A percentile compares a stretch with the other conserved stretches of the same genome.
Evolutionary conservation across 2,113 vertebrate genomes (phyloP).

Genomic region (Reinhardtius hippoglossoides): DNA sequence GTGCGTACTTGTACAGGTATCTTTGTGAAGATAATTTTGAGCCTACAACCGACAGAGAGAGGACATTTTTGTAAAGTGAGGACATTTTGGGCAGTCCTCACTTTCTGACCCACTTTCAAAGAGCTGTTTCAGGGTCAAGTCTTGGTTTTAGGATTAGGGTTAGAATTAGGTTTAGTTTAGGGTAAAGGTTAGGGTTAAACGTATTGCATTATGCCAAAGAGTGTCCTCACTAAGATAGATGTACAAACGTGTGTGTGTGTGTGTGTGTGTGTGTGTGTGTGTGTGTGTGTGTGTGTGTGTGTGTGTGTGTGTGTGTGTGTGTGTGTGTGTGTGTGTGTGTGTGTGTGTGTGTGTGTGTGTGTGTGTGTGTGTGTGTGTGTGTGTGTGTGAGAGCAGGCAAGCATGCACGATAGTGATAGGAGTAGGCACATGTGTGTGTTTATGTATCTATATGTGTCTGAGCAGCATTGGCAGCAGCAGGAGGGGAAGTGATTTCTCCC

Average conservation of each 20-base stretch:
- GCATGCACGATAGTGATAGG: constrained; percentile 16
- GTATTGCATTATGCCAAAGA: too few species aligned
- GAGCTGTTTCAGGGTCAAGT: too few species aligned
- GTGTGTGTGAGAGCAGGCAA: not conserved
- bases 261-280: not conserved
- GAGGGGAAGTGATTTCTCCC: not conserved
- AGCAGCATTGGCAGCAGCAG: constrained; percentile 43
- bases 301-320: not conserved
- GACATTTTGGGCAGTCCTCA: too few species aligned
- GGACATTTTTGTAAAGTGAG: too few species aligned
- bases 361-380: not conserved
- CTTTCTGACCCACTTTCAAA: too few species aligned
- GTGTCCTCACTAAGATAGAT: too few species aligned
- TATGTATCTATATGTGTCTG: constrained; percentile 19
- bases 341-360: constrained; percentile 16
- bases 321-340: not conserved
- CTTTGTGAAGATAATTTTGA: too few species aligned
- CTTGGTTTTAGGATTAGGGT: too few species aligned
- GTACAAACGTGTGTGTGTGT: not conserved
- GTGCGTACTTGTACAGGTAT: too few species aligned
- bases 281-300: constrained; percentile 1
- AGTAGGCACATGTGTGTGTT: constrained; percentile 13
- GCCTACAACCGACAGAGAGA: too few species aligned
- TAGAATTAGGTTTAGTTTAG: too few species aligned
- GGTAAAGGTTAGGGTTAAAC: too few species aligned